These are phyloP conservation scores for Cephus nigrinus DNA, from an alignment of 2,888 invertebrate genomes.

Conservation along the genomic window DNA sequence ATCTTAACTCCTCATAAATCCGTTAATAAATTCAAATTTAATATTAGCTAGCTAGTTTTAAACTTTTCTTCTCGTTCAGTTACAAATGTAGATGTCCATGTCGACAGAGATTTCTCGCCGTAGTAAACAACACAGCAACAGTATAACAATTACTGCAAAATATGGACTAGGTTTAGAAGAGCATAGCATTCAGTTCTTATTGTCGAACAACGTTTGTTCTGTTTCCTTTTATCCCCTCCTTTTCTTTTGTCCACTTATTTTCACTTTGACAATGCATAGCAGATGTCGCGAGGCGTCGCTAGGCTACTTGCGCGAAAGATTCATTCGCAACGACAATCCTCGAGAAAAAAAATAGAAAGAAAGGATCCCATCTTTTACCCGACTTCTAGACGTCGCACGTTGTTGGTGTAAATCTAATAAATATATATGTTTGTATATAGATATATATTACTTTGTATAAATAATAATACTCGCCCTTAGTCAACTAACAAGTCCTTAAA, in stretches of 20 bases:
- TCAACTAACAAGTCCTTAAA: background rate
- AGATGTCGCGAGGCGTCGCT: background rate
- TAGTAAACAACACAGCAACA: background rate
- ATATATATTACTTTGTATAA: constrained; percentile 25
- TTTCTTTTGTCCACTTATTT: background rate
- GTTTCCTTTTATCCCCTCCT: background rate
- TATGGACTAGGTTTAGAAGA: constrained; percentile 22
- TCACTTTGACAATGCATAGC: background rate
- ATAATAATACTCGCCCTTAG: constrained; percentile 14
- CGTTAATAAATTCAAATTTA: background rate
- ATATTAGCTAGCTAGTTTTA: background rate
- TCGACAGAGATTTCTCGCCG: background rate
- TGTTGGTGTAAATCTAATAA: constrained; percentile 5
- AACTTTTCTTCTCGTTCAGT: background rate
- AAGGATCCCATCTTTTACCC: background rate
- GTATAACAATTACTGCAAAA: constrained; percentile 9
- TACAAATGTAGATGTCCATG: constrained; percentile 8
- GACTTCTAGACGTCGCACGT: background rate
- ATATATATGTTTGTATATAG: constrained; percentile 4
- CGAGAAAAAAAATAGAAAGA: background rate
- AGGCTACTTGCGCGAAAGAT: background rate
- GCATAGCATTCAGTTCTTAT: constrained; percentile 17
- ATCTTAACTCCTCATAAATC: background rate
- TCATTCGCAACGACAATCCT: background rate
- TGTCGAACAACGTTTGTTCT: constrained; percentile 16